Percentiles rank a stretch among this genome's conserved stretches.
Conservation (phyloP, 2,888 invertebrate genomes). For the Cantharis nigra region DNA sequence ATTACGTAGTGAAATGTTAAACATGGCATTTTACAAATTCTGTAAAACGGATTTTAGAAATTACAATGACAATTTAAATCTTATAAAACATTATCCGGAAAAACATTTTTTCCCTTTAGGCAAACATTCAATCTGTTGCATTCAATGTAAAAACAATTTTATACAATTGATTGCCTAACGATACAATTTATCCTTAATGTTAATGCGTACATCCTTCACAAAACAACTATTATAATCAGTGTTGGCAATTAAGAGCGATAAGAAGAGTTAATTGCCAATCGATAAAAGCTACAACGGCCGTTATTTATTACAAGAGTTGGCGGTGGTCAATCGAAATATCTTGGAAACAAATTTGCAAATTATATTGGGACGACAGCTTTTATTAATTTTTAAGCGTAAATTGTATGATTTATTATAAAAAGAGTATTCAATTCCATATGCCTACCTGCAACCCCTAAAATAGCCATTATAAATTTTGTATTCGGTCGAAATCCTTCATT, state of each 20-base stretch:
- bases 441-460: background rate
- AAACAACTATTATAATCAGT: slow-evolving; percentile 7
- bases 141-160: background rate
- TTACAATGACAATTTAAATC: background rate
- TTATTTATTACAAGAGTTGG: slow-evolving; percentile 11
- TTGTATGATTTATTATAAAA: background rate
- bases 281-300: slow-evolving; percentile 16
- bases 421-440: background rate
- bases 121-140: background rate
- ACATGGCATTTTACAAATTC: background rate
- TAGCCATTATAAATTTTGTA: background rate
- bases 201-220: background rate
- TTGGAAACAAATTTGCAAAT: slow-evolving; percentile 18
- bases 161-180: background rate
- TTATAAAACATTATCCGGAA: too few relatives aligned
- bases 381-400: background rate
- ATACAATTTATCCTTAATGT: background rate
- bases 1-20: background rate
- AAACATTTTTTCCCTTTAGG: background rate
- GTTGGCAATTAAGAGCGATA: slow-evolving; percentile 19
- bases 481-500: background rate
- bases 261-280: slow-evolving; percentile 22
- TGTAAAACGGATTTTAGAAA: background rate
- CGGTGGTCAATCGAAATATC: slow-evolving; percentile 16
- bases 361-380: slow-evolving; percentile 10